A percentile compares a stretch with the other conserved stretches of the same genome.
phyloP scores from a whole-genome alignment of 23 tunicate genomes.

The Halocynthia aurantium region DNA sequence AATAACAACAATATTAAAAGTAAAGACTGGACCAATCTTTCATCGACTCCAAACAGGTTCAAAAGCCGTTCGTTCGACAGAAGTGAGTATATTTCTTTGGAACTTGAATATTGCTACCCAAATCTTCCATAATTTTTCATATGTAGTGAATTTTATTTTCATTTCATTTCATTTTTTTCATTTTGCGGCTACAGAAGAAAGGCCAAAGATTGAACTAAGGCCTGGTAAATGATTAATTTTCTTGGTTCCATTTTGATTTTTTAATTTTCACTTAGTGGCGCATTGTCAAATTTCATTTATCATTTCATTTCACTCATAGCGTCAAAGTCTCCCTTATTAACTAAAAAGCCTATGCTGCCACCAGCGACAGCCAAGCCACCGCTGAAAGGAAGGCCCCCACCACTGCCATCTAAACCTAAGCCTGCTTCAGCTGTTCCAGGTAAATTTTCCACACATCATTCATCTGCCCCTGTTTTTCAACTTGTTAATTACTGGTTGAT shows the following conservation, averaged over 20 bases:
- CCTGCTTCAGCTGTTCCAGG: conserved; percentile 38
- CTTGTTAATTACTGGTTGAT: background rate
- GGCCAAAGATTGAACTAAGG: background rate
- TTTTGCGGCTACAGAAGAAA: background rate
- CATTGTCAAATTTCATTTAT: background rate
- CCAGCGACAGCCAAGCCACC: conserved; percentile 17
- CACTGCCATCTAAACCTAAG: conserved; percentile 69
- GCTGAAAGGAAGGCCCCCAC: conserved; percentile 49
- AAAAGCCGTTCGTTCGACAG: conserved; percentile 21
- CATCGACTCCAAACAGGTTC: conserved; percentile 1
- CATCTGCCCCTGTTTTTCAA: background rate
- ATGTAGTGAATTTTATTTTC: background rate
- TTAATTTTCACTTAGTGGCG: no score
- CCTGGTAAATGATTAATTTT: background rate
- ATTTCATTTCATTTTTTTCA: background rate
- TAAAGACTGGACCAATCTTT: background rate
- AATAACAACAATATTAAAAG: no score
- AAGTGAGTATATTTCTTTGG: conserved; percentile 1
- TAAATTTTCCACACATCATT: background rate
- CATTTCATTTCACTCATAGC: background rate
- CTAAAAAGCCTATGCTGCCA: conserved; percentile 18
- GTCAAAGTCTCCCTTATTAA: background rate
- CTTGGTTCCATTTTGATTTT: background rate
- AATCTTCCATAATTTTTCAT: background rate
- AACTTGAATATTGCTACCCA: background rate